Evolutionary conservation across 2,113 vertebrate genomes (phyloP), one percentile per base, ranked within the genome.

Genomic region (Orientallactaga bullata): DNA sequence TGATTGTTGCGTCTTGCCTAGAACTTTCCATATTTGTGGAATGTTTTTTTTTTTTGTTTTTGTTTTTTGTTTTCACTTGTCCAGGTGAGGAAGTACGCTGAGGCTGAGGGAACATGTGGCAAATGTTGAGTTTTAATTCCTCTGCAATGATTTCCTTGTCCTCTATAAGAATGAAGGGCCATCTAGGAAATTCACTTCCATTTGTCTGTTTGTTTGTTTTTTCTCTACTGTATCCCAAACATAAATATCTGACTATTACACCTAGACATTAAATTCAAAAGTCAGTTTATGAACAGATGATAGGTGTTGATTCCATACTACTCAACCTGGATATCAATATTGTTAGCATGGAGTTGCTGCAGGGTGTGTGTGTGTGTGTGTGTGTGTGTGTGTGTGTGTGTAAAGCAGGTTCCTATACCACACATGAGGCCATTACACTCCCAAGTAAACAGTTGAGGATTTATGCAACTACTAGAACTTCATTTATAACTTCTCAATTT

Each of bases 41-140:
- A 72, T 91, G 47, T 79, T 89, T 30, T 63, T 95, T 92, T 89
- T 79, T n/a, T 39, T 96, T 47, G n/a, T n/a, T 79, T 89, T 30
- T 63, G 94, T 92, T 89, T 79, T n/a, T 39, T 96, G 5, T 47
- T 47, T 84, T 86, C 74, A 39, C 71, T 92, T 10, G 26, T 65
- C 51, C 35, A 65, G 35, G 32, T 42, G 5, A 51, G 37, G 42
- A 69, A 79, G 8, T 65, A 2, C 28, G 28, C 11, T 77, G 73
- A 95, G 51, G 10, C 23, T 89, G 82, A 96, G 7, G 71, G 42
- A 84, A 76, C 72, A 79, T 81, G 79, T 88, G 39, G 87, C 80
- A 81, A 92, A 89, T 47, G 35, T 35, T 60, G 61, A 95, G 76
- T 78, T 87, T 94, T 74, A 89, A 60, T 89, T 95, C 81, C 55